phyloP scores from a whole-genome alignment of 2,113 vertebrate species.

The Plestiodon gilberti region DNA sequence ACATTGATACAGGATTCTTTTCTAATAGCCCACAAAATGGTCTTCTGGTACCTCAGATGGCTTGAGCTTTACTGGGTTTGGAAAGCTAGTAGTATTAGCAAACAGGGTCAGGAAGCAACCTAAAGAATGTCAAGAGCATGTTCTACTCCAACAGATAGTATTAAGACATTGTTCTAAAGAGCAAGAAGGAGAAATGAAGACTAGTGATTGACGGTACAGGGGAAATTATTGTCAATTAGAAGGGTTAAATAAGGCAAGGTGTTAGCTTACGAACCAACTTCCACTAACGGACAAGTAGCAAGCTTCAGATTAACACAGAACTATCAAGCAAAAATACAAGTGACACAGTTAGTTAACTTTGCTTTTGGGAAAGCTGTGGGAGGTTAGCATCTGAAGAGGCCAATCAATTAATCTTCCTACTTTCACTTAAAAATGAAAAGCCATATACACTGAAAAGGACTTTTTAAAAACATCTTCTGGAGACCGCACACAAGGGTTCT shows the following conservation, averaged over 20 bases:
- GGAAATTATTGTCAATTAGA: constrained; percentile 12
- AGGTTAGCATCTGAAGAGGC: background rate
- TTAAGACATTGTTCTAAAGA: background rate
- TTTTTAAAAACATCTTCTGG: background rate
- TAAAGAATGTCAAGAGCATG: background rate
- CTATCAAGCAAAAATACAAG: constrained; percentile 13
- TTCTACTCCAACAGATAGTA: background rate
- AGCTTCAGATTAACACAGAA: constrained; percentile 12
- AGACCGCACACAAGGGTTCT: background rate
- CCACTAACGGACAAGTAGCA: constrained; percentile 14
- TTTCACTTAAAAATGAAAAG: background rate
- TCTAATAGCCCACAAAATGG: background rate
- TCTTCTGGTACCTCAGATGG: background rate
- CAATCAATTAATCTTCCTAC: background rate
- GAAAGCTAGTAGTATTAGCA: background rate
- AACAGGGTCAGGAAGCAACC: constrained; percentile 6
- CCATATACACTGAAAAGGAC: background rate
- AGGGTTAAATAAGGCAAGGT: constrained; percentile 17
- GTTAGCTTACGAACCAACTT: constrained; percentile 6
- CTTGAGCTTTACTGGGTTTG: background rate
- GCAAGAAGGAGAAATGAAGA: background rate
- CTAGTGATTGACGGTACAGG: background rate
- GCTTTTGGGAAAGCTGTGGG: background rate
- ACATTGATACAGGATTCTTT: background rate
- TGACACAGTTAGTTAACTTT: constrained; percentile 8